Conservation (phyloP, 2,797 vertebrate genomes). For the Neosilurus mollespiculum region DNA sequence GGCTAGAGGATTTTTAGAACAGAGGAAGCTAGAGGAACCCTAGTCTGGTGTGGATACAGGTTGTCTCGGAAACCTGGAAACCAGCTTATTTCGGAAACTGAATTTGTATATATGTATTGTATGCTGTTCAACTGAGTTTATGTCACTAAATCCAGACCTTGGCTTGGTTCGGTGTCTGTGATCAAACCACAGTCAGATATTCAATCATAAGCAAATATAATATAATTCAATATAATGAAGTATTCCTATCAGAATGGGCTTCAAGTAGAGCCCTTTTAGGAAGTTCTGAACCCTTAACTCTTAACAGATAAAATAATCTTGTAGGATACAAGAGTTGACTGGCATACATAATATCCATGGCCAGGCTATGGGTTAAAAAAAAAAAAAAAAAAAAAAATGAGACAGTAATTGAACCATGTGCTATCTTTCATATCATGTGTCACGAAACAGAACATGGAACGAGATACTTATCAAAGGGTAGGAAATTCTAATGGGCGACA, state of each 20-base stretch:
- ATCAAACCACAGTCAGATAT: not conserved
- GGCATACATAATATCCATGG: not conserved
- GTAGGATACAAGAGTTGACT: not conserved
- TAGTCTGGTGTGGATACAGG: too few species aligned
- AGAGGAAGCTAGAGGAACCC: too few species aligned
- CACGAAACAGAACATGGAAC: constrained; percentile 10
- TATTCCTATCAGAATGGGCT: not conserved
- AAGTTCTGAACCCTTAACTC: not conserved
- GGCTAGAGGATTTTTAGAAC: too few species aligned
- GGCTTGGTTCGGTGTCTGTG: not conserved
- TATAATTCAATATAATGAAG: not conserved
- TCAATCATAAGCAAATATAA: not conserved
- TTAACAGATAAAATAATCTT: not conserved
- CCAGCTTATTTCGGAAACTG: too few species aligned
- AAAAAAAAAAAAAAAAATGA: not conserved
- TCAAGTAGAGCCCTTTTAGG: not conserved
- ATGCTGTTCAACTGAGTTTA: not conserved
- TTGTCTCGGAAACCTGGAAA: too few species aligned
- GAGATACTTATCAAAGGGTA: constrained; percentile 29
- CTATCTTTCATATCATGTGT: not conserved
- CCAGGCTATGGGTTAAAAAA: not conserved
- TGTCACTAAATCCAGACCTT: not conserved
- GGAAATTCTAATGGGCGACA: constrained; percentile 28
- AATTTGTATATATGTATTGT: too few species aligned
- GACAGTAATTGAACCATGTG: not conserved